Evolutionary conservation across 1,140 invertebrate species (phyloP), one percentile per base, ranked within the genome.

Genomic region (Drosophila repleta): DNA sequence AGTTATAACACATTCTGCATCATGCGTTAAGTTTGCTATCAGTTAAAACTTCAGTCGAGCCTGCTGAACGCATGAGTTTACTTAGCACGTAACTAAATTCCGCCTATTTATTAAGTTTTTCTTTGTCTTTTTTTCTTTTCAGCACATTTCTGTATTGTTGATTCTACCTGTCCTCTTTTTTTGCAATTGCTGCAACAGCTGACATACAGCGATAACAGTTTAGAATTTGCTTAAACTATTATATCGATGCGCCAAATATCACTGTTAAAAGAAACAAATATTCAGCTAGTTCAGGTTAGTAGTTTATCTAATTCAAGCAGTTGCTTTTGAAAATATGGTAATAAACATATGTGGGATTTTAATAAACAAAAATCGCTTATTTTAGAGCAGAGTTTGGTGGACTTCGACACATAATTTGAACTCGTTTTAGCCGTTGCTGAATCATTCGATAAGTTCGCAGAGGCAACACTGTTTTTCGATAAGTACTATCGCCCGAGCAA

Each of bases 131-230:
- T 29, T 18, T 6, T 18, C n/a, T 8, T 20, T 32, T 32, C 15
- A 13, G 8, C 15, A 17, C 10, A 15, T 52, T 52, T 18, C 24
- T 3, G 15, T 17, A 10, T 60, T 60, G 21, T 58, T 60, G 21
- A 10, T 58, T 7, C 43, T 51, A 29, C 26, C 5, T 18, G 11
- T 24, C 11, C 8, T 58, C 51, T 53, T 68, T 58, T 46, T 49
- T 20, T 49, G 32, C 10, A 35, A 35, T 48, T 10, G 21, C 41
- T 10, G 21, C 41, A 58, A 51, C 64, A 58, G 32, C 63, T 26
- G 29, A 3, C 48, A 29, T 20, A n/a, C 53, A 66, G 64, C 13
- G 45, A 29, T 48, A 17, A 26, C 24, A 49, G 8, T 41, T 32
- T 45, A 18, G 32, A 39, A 56, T 57, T 41, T 24, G 1, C 53